Evolutionary conservation across 1,140 invertebrate species (phyloP).

Genomic region (Rhizoglyphus robini): DNA sequence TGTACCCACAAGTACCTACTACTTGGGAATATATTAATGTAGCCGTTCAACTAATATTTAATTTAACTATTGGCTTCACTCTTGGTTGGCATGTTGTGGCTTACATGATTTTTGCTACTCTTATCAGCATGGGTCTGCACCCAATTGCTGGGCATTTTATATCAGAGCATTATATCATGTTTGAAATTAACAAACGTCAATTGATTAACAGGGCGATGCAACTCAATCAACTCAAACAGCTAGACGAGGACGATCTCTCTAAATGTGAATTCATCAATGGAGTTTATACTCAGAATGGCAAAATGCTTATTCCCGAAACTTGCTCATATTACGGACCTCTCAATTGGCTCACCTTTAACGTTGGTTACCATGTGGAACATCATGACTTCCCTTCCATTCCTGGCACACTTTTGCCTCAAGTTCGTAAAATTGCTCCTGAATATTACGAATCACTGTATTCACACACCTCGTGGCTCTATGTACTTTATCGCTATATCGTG

Average conservation of each 20-base stretch:
- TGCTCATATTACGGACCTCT: constrained; percentile 96
- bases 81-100: constrained; percentile 65
- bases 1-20: constrained; percentile 72
- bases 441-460: constrained; percentile 89
- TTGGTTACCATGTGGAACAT: constrained; percentile 90
- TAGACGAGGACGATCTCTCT: neutral
- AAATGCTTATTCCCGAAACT: constrained; percentile 50
- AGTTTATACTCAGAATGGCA: constrained; percentile 16
- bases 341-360: constrained; percentile 97
- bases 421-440: constrained; percentile 45
- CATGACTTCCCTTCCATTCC: constrained; percentile 96
- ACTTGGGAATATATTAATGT: constrained; percentile 70
- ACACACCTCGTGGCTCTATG: constrained; percentile 80
- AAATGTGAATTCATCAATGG: constrained; percentile 13
- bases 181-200: constrained; percentile 48
- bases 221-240: neutral
- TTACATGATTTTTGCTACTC: constrained; percentile 70
- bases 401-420: constrained; percentile 74
- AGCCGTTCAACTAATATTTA: constrained; percentile 70
- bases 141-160: constrained; percentile 97
- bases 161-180: constrained; percentile 94
- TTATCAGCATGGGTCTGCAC: constrained; percentile 91
- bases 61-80: constrained; percentile 58
- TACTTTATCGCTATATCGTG: constrained; percentile 88
- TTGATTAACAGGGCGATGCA: neutral